Evolutionary conservation across 2,888 invertebrate genomes (phyloP), one percentile per base, ranked within the genome.

Genomic region (Uropetala carovei): DNA sequence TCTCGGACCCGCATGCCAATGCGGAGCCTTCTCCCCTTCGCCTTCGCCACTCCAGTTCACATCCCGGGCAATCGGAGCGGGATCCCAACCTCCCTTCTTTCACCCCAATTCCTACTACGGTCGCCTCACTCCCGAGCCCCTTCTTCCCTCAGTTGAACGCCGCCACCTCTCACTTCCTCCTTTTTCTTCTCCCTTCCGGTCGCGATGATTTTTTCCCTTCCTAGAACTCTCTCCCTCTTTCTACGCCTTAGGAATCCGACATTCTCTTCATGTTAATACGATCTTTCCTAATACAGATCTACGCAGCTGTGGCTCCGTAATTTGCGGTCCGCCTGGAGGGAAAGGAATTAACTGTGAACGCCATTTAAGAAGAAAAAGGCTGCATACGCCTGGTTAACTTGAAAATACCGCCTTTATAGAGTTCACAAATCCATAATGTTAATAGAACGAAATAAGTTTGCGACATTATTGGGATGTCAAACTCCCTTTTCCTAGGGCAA

Each of bases 21-120:
- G 18, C 18, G 68, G 68, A 68, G n/a, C 22, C 68, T 22, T n/a
- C n/a, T 75, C 75, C 75, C 75, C 75, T 75, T 75, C 27, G n/a
- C 0, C 22, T 75, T 75, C 75, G 59, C 59, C 86, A 86, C 86
- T 86, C 60, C 86, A 86, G 86, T 86, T 86, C 59, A 60, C 60
- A 86, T 86, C 60, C 60, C 86, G 86, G 86, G 60, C 83, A 83
- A 22, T 22, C 75, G 75, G 22, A 14, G 81, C 10, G 81, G 81
- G 10, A 30, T 22, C 27, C 64, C 5, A 57, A 11, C 83, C 43
- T 18, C n/a, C 83, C 83, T n/a, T 13, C 56, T 83, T 75, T 75
- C 75, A 75, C 75, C 75, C 75, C 75, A 75, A 75, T 75, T 75
- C 75, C 27, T 22, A 75, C 75, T 14, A 75, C 75, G 75, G 75